These are phyloP conservation scores for Heteromyza rotundicornis DNA, from an alignment of 2,888 invertebrate genomes.

Conservation along the genomic window DNA sequence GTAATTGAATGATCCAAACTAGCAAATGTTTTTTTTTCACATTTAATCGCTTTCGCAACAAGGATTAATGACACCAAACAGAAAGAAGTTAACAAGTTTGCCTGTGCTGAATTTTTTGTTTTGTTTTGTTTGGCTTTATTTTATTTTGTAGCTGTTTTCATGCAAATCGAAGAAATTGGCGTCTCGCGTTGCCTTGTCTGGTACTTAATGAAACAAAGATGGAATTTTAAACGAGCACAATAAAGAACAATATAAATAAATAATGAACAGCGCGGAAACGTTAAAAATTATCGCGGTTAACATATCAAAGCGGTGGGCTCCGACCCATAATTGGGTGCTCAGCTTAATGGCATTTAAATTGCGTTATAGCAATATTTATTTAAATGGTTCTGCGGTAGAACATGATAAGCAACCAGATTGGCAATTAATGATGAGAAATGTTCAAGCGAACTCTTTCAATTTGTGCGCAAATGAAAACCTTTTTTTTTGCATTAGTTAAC, in stretches of 20 bases:
- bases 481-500: no score
- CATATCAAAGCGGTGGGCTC: slow-evolving; percentile 31
- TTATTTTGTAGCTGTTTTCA: neutral
- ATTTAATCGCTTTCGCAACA: slow-evolving; percentile 24
- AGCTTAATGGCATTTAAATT: slow-evolving; percentile 60
- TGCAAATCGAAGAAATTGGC: slow-evolving; percentile 25
- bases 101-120: neutral
- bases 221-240: slow-evolving; percentile 59
- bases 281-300: slow-evolving; percentile 17
- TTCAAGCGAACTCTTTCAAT: no score
- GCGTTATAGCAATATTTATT: slow-evolving; percentile 59
- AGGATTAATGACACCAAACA: slow-evolving; percentile 28
- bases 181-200: slow-evolving; percentile 27
- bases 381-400: slow-evolving; percentile 45
- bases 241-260: slow-evolving; percentile 55
- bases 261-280: slow-evolving; percentile 23
- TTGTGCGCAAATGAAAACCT: no score
- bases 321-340: slow-evolving; percentile 58
- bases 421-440: neutral
- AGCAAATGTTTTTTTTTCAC: slow-evolving; percentile 5
- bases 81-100: slow-evolving; percentile 16
- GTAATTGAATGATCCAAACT: slow-evolving; percentile 17
- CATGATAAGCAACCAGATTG: neutral
- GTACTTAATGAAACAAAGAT: slow-evolving; percentile 51
- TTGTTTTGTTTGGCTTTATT: neutral